Evolutionary conservation across 2,888 invertebrate genomes (phyloP), one percentile per base, ranked within the genome.

Genomic region (Macrophya annulata): DNA sequence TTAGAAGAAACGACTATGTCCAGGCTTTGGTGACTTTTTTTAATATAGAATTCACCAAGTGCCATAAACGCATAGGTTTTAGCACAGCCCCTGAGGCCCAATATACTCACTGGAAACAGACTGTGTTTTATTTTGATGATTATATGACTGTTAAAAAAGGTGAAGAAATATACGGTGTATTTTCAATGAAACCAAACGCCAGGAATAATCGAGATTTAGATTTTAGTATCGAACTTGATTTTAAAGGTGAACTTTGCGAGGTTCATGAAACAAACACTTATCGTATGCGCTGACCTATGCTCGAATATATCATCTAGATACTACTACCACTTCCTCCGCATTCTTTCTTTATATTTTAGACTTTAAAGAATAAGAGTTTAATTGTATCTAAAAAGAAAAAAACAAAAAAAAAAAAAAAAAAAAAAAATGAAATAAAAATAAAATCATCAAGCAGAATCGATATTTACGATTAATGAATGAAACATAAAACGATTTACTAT

Each of bases 21-120:
- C 99, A 99, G 93, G 99, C 99, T 0, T 95, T 99, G 90, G 99
- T 99, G 88, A 99, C 99, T 37, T 99, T 98, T 95, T 99, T 99
- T 95, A 99, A 98, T 92, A 99, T 99, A 89, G 99, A 99, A 94
- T 99, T 99, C 95, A 98, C 99, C 59, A 99, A 99, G 95, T 99
- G 99, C 90, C 99, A 99, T 95, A 99, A 99, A 94, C 96, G 98
- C 85, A 98, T 98, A 88, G 99, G 99, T 40, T 99, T 99, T 94
- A 99, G 99, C 91, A 99, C 99, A 85, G 98, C 98, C 0, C 99
- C 99, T 0, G 99, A 99, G 93, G 97, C 98, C 0, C 98, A 98
- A 48, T 99, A 99, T 94, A 99, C 99, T 37, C 99, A 99, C 94
- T 99, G 99, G 99, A 99, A 99, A 94, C 99, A 99, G 94, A 98